phyloP scores from a whole-genome alignment of 2,797 vertebrate species.

The Crocidura indochinensis region DNA sequence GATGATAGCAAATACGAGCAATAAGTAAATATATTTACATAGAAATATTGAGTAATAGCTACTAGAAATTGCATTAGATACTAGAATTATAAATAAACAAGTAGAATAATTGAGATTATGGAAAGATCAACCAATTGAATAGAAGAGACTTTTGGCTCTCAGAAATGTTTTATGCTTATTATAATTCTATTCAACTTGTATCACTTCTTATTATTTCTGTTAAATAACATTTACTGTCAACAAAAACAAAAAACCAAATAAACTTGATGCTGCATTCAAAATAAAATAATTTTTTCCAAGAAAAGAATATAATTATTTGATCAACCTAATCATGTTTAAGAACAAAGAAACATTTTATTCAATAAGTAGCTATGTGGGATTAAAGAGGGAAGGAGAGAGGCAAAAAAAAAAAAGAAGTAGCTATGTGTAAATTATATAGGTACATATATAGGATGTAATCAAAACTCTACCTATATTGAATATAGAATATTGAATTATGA shows the following conservation, averaged over 20 bases:
- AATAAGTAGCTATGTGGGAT: not conserved
- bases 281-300: not conserved
- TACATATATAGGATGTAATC: too few relatives aligned
- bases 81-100: not conserved
- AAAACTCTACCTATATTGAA: too few relatives aligned
- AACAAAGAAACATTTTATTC: not conserved
- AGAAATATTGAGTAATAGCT: not conserved
- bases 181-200: not conserved
- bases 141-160: not conserved
- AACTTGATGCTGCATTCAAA: not conserved
- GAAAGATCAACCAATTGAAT: not conserved
- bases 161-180: conserved; percentile 41
- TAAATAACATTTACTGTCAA: not conserved
- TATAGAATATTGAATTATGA: too few relatives aligned
- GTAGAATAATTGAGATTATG: not conserved
- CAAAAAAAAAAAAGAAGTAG: too few relatives aligned
- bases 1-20: too few relatives aligned
- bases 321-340: not conserved
- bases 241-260: not conserved
- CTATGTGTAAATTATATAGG: not conserved
- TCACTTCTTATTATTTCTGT: conserved; percentile 33
- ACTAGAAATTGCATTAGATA: not conserved
- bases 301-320: not conserved
- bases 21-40: too few relatives aligned
- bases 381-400: too few relatives aligned